Evolutionary conservation across 2,888 invertebrate genomes (phyloP).

Genomic region (Blera fallax): DNA sequence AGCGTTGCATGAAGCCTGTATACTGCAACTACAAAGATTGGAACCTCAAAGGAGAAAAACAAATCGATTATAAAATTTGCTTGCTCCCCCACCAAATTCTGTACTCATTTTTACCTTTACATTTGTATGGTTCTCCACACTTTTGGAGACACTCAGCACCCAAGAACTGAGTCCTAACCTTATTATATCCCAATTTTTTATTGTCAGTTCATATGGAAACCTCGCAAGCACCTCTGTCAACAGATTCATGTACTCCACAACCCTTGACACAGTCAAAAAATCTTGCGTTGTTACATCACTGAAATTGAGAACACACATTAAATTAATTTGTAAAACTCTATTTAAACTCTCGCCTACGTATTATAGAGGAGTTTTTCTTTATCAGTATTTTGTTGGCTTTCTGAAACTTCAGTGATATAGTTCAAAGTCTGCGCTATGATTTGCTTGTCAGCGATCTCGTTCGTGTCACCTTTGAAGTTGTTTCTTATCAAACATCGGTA

Average conservation of each 20-base stretch:
- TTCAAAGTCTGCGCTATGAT: conserved; percentile 77
- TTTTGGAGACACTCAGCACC: conserved; percentile 83
- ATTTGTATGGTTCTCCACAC: conserved; percentile 80
- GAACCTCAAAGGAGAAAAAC: conserved; percentile 77
- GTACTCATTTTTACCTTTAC: conserved; percentile 82
- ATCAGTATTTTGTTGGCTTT: conserved; percentile 75
- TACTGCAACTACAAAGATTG: conserved; percentile 83
- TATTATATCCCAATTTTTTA: conserved; percentile 88
- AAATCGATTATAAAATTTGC: not conserved
- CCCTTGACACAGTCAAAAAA: conserved; percentile 75
- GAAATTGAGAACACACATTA: not conserved
- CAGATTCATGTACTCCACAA: conserved; percentile 79
- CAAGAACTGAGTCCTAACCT: conserved; percentile 88
- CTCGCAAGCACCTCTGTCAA: conserved; percentile 77
- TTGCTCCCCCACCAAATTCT: not conserved
- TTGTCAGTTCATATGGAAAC: conserved; percentile 77
- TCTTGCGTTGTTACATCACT: conserved; percentile 77
- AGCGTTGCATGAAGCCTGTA: conserved; percentile 83
- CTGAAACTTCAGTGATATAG: conserved; percentile 79
- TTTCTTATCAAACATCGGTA: conserved; percentile 78
- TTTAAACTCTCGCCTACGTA: conserved; percentile 78
- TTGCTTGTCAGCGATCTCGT: conserved; percentile 77
- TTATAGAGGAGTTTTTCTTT: conserved; percentile 82
- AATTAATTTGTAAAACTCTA: not conserved
- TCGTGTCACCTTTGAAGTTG: conserved; percentile 77